These are phyloP conservation scores for Hyaena hyaena DNA, from an alignment of 2,113 vertebrate species.

Conservation along the genomic window DNA sequence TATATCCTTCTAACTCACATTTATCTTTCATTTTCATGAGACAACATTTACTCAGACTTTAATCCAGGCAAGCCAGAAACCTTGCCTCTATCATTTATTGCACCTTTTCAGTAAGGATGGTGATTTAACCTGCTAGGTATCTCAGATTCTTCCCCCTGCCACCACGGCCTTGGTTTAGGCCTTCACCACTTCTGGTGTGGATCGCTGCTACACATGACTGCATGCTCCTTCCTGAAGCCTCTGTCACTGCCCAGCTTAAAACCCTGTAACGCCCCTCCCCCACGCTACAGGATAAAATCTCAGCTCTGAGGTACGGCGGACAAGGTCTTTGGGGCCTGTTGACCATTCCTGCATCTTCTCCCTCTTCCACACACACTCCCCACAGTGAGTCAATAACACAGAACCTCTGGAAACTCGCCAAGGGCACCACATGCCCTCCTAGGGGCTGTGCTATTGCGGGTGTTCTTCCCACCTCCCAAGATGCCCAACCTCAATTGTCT, in stretches of 20 bases:
- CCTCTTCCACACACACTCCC: not conserved
- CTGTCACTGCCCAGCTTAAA: not conserved
- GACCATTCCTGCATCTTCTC: not conserved
- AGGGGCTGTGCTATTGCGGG: not conserved
- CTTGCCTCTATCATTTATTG: not conserved
- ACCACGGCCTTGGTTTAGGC: not conserved
- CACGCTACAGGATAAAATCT: not conserved
- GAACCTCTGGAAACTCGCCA: not conserved
- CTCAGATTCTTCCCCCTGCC: not conserved
- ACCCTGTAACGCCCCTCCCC: not conserved
- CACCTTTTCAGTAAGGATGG: not conserved
- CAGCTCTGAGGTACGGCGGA: not conserved
- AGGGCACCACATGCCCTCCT: not conserved
- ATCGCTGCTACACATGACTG: not conserved
- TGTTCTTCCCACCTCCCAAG: not conserved
- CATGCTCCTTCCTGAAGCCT: not conserved
- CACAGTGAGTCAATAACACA: not conserved
- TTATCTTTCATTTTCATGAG: slow-evolving; percentile 6
- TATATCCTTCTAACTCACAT: not conserved
- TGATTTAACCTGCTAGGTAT: not conserved
- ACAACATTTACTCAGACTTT: not conserved
- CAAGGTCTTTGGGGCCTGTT: not conserved
- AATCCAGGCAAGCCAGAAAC: not conserved
- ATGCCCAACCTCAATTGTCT: not conserved
- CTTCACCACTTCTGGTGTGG: not conserved